Base-by-base conservation (phyloP, 1,140 invertebrate genomes). In the Agrilus planipennis region DNA sequence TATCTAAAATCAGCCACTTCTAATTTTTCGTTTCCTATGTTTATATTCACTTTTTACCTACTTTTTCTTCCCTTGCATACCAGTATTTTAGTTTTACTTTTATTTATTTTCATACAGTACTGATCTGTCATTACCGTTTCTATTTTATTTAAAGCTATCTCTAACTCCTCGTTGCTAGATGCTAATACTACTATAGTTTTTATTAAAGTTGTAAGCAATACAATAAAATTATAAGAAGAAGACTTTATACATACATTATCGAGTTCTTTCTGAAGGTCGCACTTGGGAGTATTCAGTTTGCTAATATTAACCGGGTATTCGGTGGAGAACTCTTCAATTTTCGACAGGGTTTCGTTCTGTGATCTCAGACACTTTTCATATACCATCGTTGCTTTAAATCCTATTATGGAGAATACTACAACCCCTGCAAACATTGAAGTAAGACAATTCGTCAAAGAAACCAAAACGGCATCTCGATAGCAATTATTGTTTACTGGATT, bases 351-450 rank as follows among this genome's bases (percentile, higher is more conserved):
- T 42, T 56, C 51, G 58, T 83, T 81, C 43, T 75, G 68, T 21
- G 73, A 67, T 5, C 65, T 62, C 28, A 87, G 62, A 54, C 85
- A 89, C 49, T 77, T 74, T 46, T 85, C 79, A 52, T 85, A 83
- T 3, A 80, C 79, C 74, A 82, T 80, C 0, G 83, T 84, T 0
- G 88, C 88, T 64, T 93, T 95, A 57, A 92, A 95, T 11, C 94
- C 95, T 41, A 99, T 89, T 12, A 98, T 87, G 0, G 91, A 91
- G 58, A 99, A 99, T 10, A 98, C 91, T 1, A 98, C 93, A 40
- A 98, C 87, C 12, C 92, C 94, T 39, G 94, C 93, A 60, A 98
- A 97, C 77, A 99, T 84, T 7, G 92, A 96, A 0, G 95, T 98
- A 41, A 83, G 78, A 54, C 91, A 92, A 60, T 99, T 98, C 2